phyloP scores from a whole-genome alignment of 1,140 invertebrate species.

The Drosophila auraria region DNA sequence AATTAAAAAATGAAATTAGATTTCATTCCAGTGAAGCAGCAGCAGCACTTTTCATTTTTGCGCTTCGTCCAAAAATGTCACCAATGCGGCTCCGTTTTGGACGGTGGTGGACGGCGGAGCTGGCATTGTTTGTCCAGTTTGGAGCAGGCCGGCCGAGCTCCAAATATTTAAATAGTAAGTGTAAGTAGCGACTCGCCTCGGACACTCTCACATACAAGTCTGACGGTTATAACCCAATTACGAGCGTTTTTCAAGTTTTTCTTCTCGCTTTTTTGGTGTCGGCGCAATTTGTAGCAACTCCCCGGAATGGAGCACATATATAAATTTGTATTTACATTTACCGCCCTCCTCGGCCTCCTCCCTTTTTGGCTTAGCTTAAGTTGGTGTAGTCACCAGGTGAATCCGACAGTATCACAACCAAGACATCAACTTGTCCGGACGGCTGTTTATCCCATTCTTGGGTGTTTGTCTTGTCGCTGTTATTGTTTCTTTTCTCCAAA shows the following conservation, averaged over 20 bases:
- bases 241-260: slow-evolving; percentile 67
- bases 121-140: slow-evolving; percentile 47
- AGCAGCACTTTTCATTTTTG: slow-evolving; percentile 70
- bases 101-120: slow-evolving; percentile 29
- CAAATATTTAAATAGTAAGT: slow-evolving; percentile 47
- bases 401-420: slow-evolving; percentile 58
- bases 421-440: slow-evolving; percentile 54
- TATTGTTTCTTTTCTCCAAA: slow-evolving; percentile 29
- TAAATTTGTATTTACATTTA: background rate
- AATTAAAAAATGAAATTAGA: slow-evolving; percentile 82
- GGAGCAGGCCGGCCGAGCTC: slow-evolving; percentile 28
- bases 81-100: slow-evolving; percentile 43
- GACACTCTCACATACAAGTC: slow-evolving; percentile 52
- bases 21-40: slow-evolving; percentile 63
- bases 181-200: slow-evolving; percentile 21
- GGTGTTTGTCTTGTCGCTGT: slow-evolving; percentile 28
- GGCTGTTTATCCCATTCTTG: slow-evolving; percentile 49
- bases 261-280: slow-evolving; percentile 65
- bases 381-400: slow-evolving; percentile 49
- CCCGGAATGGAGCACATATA: slow-evolving; percentile 19
- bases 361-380: slow-evolving; percentile 10
- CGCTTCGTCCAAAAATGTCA: slow-evolving; percentile 43
- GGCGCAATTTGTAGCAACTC: slow-evolving; percentile 60
- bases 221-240: slow-evolving; percentile 81
- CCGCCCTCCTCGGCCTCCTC: background rate